Conservation (phyloP, 2,113 vertebrate species). For the Clupea harengus region DNA sequence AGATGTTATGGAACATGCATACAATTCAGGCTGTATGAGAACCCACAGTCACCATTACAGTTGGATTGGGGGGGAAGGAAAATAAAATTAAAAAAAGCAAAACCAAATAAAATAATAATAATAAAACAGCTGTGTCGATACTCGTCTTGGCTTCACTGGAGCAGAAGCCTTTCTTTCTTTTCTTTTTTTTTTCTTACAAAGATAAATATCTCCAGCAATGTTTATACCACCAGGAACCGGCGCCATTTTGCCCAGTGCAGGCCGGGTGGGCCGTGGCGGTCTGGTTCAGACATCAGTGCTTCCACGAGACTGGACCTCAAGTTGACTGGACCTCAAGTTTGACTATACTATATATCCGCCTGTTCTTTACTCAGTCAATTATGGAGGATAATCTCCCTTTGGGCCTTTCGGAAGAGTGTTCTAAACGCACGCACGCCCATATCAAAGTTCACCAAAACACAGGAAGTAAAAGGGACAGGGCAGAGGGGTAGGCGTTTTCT, state of each 20-base stretch:
- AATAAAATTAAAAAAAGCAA: slow-evolving; percentile 84
- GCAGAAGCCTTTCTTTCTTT: slow-evolving; percentile 72
- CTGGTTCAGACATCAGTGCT: slow-evolving; percentile 67
- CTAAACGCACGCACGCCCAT: not conserved
- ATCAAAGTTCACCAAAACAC: slow-evolving; percentile 14
- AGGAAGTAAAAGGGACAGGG: not conserved
- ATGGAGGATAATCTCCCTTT: slow-evolving; percentile 11
- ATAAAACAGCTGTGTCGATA: slow-evolving; percentile 93
- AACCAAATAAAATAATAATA: slow-evolving; percentile 92
- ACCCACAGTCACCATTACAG: slow-evolving; percentile 99
- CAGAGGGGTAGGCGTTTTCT: not conserved
- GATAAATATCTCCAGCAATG: slow-evolving; percentile 84
- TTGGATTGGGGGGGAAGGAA: slow-evolving; percentile 75
- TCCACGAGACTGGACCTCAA: slow-evolving; percentile 80
- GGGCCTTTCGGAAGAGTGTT: slow-evolving; percentile 51
- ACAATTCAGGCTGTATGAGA: slow-evolving; percentile 99
- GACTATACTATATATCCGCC: too few species aligned
- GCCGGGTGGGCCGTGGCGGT: slow-evolving; percentile 59
- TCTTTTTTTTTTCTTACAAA: not conserved
- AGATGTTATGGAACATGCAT: slow-evolving; percentile 99
- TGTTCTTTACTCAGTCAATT: slow-evolving; percentile 33
- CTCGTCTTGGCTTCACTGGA: slow-evolving; percentile 92
- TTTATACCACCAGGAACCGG: slow-evolving; percentile 59
- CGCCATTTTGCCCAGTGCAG: slow-evolving; percentile 76
- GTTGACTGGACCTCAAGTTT: too few species aligned